phyloP scores from a whole-genome alignment of 2,113 vertebrate species.

The Trematomus loennbergii region DNA sequence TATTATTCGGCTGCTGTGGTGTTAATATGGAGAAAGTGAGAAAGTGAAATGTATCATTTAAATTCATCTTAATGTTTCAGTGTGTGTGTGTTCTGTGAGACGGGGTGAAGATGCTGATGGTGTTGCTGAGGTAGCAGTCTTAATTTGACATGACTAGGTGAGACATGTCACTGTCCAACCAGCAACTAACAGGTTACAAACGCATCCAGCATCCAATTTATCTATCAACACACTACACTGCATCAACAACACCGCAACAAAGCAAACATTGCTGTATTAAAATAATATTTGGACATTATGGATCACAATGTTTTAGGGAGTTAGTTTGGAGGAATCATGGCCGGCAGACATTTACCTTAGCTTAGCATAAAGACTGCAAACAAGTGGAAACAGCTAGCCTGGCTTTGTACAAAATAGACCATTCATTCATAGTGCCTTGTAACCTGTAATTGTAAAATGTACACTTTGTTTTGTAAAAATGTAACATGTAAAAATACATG shows the following conservation, averaged over 20 bases:
- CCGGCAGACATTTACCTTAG: neutral
- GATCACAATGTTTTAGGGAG: neutral
- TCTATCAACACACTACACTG: neutral
- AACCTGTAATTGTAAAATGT: too few species aligned
- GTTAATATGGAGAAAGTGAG: neutral
- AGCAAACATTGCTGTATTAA: neutral
- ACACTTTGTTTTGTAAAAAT: too few species aligned
- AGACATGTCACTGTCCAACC: slow-evolving; percentile 8
- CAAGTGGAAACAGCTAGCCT: neutral
- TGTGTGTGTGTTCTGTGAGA: neutral
- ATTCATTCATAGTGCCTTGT: too few species aligned
- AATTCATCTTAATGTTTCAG: neutral
- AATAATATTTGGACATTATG: neutral
- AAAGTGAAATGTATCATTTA: neutral
- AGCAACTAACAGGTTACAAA: neutral
- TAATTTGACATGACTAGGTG: slow-evolving; percentile 27
- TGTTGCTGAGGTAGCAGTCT: slow-evolving; percentile 23
- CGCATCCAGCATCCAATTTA: neutral
- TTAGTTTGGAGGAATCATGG: neutral
- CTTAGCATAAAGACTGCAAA: slow-evolving; percentile 12
- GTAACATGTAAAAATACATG: too few species aligned
- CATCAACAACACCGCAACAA: neutral
- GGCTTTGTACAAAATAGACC: neutral
- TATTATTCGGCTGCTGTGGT: slow-evolving; percentile 16
- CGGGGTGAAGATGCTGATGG: slow-evolving; percentile 13